Conservation (phyloP, 2,888 invertebrate genomes). For the Trilocha varians region DNA sequence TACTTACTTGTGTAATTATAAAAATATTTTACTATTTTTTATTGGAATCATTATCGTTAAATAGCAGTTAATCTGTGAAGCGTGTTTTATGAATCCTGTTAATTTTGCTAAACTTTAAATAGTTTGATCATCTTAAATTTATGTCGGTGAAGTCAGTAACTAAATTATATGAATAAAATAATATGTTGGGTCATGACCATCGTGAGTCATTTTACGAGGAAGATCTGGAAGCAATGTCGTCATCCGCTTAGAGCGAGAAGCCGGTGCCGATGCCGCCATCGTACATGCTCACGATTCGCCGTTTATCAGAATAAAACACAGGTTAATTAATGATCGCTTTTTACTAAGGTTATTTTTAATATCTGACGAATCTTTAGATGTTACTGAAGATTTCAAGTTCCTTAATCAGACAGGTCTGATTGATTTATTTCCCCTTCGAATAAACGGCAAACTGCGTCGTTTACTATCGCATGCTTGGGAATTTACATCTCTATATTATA, state of each 20-base stretch:
- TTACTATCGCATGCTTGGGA: neutral
- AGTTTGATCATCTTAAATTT: neutral
- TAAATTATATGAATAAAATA: slow-evolving; percentile 46
- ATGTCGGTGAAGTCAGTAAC: slow-evolving; percentile 27
- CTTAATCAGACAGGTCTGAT: neutral
- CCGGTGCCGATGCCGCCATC: slow-evolving; percentile 17
- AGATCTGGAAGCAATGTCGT: slow-evolving; percentile 62
- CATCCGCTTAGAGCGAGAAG: slow-evolving; percentile 29
- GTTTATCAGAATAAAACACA: slow-evolving; percentile 25
- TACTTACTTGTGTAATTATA: too few species aligned
- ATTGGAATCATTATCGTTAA: too few species aligned
- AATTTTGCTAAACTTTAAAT: neutral
- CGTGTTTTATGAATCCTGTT: too few species aligned
- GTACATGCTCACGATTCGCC: slow-evolving; percentile 30
- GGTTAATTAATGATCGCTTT: slow-evolving; percentile 20
- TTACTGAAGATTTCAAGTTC: neutral
- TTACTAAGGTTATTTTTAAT: slow-evolving; percentile 3
- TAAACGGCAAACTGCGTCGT: neutral
- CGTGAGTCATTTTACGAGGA: slow-evolving; percentile 62
- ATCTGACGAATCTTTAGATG: neutral
- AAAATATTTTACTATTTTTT: too few species aligned
- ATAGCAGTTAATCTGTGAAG: too few species aligned
- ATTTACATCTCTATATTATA: too few species aligned
- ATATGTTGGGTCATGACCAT: slow-evolving; percentile 52
- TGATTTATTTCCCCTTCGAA: neutral